Conservation (phyloP, 2,113 vertebrate genomes). For the Melanerpes formicivorus region DNA sequence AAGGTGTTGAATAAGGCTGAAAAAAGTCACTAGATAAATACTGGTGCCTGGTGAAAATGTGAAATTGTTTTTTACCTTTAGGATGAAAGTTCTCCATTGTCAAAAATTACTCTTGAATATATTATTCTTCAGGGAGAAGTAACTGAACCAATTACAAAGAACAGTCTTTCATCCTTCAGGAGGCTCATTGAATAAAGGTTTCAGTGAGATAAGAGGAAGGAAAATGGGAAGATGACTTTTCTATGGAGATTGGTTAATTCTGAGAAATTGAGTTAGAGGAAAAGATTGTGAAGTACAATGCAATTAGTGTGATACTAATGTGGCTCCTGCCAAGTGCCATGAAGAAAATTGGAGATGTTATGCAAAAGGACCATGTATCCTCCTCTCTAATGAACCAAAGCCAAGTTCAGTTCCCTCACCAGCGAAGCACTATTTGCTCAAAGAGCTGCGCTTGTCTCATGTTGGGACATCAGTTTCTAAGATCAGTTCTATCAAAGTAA, state of each 20-base stretch:
- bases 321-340: background rate
- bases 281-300: background rate
- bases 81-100: background rate
- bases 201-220: background rate
- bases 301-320: conserved; percentile 39
- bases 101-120: conserved; percentile 41
- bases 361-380: background rate
- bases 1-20: too few relatives aligned
- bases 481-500: background rate
- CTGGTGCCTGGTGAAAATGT: background rate
- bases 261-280: background rate
- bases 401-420: background rate
- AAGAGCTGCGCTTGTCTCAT: background rate
- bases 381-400: background rate
- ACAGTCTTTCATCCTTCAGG: background rate
- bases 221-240: background rate
- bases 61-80: background rate
- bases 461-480: background rate
- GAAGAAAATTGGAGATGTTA: background rate
- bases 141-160: background rate
- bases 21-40: too few relatives aligned
- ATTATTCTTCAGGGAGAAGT: background rate
- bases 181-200: conserved; percentile 34
- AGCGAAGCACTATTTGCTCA: background rate
- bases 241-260: background rate